A percentile compares a stretch with the other conserved stretches of the same genome.
Conservation (phyloP, 2,888 invertebrate genomes). For the Macrosiphum euphorbiae region DNA sequence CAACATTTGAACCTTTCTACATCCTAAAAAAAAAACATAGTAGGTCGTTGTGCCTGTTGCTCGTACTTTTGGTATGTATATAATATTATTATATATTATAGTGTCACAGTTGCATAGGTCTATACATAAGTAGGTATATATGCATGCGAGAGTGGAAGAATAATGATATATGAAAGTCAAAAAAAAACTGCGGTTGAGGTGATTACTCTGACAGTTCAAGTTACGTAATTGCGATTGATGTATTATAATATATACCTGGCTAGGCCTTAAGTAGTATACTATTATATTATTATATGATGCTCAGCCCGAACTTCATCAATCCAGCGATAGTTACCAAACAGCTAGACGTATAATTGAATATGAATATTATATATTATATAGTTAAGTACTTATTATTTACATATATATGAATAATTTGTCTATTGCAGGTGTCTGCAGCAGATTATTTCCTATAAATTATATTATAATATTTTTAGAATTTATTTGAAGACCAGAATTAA, state of each 20-base stretch:
- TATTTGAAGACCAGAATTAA: not conserved
- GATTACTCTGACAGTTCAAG: slow-evolving; percentile 5
- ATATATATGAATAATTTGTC: not conserved
- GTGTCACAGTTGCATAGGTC: not conserved
- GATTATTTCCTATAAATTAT: not conserved
- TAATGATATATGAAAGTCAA: not conserved
- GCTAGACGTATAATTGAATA: not conserved
- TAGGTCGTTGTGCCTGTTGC: not conserved
- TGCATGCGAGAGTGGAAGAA: not conserved
- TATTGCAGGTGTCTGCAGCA: not conserved
- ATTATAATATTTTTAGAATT: not conserved
- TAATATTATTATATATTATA: too few species aligned
- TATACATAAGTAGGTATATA: not conserved
- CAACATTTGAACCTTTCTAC: not conserved
- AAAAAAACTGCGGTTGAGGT: not conserved
- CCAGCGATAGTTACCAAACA: not conserved
- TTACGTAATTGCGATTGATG: not conserved
- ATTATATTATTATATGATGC: not conserved
- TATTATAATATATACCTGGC: not conserved
- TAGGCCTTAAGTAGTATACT: not conserved
- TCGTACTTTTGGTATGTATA: not conserved
- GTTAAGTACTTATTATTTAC: not conserved
- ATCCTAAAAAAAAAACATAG: not conserved
- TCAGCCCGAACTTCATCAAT: not conserved
- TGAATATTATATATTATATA: not conserved